Base-by-base conservation (phyloP, 2,888 invertebrate genomes). In the Polydrusus cervinus region DNA sequence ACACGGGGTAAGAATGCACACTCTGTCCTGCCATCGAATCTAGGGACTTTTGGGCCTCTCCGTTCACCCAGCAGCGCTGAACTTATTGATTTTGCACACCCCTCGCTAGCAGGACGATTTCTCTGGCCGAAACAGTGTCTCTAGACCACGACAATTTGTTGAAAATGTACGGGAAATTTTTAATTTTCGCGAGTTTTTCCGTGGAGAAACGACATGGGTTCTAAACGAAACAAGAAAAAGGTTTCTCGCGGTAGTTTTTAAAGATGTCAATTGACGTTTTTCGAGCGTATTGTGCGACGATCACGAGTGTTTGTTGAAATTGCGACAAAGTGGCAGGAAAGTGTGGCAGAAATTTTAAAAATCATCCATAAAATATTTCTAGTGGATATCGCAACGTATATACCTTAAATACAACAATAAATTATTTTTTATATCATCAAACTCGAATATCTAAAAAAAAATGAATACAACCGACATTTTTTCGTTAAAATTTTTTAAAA, bases 91-190 rank as follows among this genome's bases (percentile, higher is more conserved):
- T 74, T 70, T 70, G 65, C 70, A 57, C 74, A 70, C 70, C 74
- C 74, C 74, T 66, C 66, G 70, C 70, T 70, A 64, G 40, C 45
- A 70, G 60, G 66, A 70, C 65, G 34, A 60, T 70, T 70, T 70
- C 70, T 70, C 34, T 64, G 57, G 74, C 70, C 45, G 74, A 74
- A 69, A 57, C 55, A 65, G 70, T 60, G 67, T 45, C 65, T 53
- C 47, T 71, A 53, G 64, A 18, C 30, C 71, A 71, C 78, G 79
- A 74, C 80, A 81, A 81, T 77, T 76, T 74, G 71, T 73, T 65
- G 79, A 81, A 79, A 79, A 81, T 81, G 81, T 78, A 72, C 69
- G 79, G 74, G 71, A 79, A 78, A 76, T 73, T 34, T 61, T 53
- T 45, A 14, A 8, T 51, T 43, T 61, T 40, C 43, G 60, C 53